phyloP scores from a whole-genome alignment of 1,140 invertebrate genomes.

The Mactra quadrangularis region DNA sequence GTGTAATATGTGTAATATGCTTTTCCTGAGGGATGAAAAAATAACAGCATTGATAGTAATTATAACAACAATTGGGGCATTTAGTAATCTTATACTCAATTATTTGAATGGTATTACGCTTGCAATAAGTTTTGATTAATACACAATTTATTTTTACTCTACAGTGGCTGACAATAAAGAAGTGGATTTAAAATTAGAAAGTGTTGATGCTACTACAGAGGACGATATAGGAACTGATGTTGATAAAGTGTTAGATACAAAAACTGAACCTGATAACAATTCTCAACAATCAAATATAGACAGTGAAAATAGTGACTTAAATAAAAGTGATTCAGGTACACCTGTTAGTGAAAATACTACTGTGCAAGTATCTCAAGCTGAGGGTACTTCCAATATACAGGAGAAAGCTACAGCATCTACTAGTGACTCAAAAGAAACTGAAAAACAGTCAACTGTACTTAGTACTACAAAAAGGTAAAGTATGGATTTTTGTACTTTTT shows the following conservation, averaged over 20 bases:
- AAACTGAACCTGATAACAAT: constrained; percentile 26
- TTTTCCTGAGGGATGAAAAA: too few species aligned
- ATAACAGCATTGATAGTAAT: too few species aligned
- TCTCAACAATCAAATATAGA: constrained; percentile 3
- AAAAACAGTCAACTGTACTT: constrained; percentile 13
- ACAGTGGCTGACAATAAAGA: constrained; percentile 34
- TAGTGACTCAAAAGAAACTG: not conserved
- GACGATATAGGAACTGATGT: constrained; percentile 37
- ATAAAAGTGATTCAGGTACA: constrained; percentile 9
- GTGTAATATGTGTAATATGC: too few species aligned
- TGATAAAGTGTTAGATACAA: constrained; percentile 36
- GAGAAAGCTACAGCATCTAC: not conserved
- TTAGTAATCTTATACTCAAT: too few species aligned
- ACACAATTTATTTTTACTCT: not conserved
- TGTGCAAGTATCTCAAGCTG: not conserved
- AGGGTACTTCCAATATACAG: not conserved
- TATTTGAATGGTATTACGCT: too few species aligned
- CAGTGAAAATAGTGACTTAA: not conserved
- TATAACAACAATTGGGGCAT: too few species aligned
- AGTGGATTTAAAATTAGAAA: constrained; percentile 36
- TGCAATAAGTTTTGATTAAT: too few species aligned
- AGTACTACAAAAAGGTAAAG: constrained; percentile 1
- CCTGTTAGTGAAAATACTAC: not conserved
- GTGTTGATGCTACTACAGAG: constrained; percentile 15
- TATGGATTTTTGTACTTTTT: too few species aligned